phyloP scores from a whole-genome alignment of 2,888 invertebrate genomes.

The Andrena trimmerana region DNA sequence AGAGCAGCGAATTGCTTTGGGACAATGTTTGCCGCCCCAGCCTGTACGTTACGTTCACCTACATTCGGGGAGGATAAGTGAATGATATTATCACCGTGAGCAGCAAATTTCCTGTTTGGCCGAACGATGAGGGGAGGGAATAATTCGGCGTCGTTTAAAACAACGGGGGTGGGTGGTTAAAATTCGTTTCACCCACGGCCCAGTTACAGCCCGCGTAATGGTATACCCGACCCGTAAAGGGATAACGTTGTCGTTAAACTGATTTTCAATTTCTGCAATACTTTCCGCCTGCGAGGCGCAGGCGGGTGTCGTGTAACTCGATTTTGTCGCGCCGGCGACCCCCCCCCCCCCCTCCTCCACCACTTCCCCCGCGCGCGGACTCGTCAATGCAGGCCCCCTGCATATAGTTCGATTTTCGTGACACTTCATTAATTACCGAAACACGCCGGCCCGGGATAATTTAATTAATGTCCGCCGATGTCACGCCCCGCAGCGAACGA shows the following conservation, averaged over 20 bases:
- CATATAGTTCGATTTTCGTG: constrained; percentile 69
- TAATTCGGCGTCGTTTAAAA: neutral
- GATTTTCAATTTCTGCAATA: constrained; percentile 64
- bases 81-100: neutral
- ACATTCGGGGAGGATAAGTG: neutral
- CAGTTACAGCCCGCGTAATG: neutral
- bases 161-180: neutral
- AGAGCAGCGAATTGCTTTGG: neutral
- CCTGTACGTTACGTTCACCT: neutral
- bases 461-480: constrained; percentile 68
- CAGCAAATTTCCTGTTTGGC: neutral
- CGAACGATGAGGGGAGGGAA: neutral
- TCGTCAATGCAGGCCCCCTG: constrained; percentile 32
- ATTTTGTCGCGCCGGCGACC: constrained; percentile 52
- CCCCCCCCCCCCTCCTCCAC: too few relatives aligned
- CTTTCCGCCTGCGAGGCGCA: constrained; percentile 9
- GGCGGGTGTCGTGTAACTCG: constrained; percentile 47
- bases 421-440: constrained; percentile 73
- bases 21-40: neutral
- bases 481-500: constrained; percentile 41
- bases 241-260: constrained; percentile 48
- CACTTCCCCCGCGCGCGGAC: constrained; percentile 22
- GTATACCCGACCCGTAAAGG: constrained; percentile 25
- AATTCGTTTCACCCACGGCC: constrained; percentile 13
- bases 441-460: constrained; percentile 65